These are phyloP conservation scores for Carassius carassius DNA, from an alignment of 2,113 vertebrate species.

Conservation along the genomic window DNA sequence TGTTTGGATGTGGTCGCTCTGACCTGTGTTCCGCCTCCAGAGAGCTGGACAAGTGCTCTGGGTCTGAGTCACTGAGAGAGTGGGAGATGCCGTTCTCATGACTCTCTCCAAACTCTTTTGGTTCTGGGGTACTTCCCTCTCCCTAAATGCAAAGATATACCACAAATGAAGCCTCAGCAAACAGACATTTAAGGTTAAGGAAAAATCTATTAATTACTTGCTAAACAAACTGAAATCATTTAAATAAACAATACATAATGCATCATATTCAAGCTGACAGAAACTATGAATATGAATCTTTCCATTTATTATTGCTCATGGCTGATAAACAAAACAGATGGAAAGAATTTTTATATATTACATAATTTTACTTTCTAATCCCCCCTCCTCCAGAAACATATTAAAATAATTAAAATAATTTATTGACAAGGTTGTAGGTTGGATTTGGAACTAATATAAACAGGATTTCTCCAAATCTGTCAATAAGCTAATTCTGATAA, in stretches of 20 bases:
- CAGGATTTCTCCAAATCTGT: not conserved
- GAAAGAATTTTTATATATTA: not conserved
- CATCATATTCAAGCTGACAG: too few species aligned
- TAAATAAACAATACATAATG: too few species aligned
- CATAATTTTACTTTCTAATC: too few species aligned
- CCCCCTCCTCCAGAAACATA: too few species aligned
- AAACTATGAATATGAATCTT: too few species aligned
- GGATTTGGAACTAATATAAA: not conserved
- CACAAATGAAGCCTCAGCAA: conserved; percentile 15
- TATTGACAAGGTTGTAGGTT: not conserved
- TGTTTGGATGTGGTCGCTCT: conserved; percentile 20
- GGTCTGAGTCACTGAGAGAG: conserved; percentile 85
- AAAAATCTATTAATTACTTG: not conserved
- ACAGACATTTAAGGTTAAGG: not conserved
- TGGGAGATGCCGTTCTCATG: conserved; percentile 93
- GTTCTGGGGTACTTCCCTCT: conserved; percentile 87
- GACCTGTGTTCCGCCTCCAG: conserved; percentile 98
- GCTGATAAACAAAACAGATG: not conserved
- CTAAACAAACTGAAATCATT: too few species aligned
- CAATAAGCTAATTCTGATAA: not conserved
- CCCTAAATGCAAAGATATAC: conserved; percentile 62
- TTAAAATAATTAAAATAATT: too few species aligned
- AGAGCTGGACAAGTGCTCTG: conserved; percentile 92
- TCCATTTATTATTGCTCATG: too few species aligned
- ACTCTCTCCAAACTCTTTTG: conserved; percentile 89